A percentile compares a stretch with the other conserved stretches of the same genome.
Evolutionary conservation across 2,113 vertebrate species (phyloP).

Genomic region (Galbula dea): DNA sequence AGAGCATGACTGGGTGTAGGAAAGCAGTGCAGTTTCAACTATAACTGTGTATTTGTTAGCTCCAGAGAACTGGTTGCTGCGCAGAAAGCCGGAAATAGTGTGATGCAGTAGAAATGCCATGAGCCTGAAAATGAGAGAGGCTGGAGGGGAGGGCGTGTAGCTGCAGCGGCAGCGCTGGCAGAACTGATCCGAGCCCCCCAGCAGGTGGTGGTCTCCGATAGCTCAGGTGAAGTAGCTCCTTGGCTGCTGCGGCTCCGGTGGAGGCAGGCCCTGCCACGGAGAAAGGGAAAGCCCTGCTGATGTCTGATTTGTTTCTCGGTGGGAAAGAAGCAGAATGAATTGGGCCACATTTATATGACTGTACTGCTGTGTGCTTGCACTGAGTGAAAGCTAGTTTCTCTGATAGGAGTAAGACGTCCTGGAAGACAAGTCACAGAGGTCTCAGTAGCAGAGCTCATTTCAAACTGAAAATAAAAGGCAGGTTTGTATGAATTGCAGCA

Average conservation of each 20-base stretch:
- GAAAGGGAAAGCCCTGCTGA: background rate
- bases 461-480: background rate
- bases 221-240: background rate
- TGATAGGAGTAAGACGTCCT: background rate
- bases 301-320: accelerated
- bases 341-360: background rate
- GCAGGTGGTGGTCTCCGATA: background rate
- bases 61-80: background rate
- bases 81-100: background rate
- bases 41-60: background rate
- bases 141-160: background rate
- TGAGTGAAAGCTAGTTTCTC: background rate
- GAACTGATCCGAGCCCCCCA: background rate
- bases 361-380: background rate
- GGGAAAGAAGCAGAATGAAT: background rate
- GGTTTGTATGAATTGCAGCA: background rate
- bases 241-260: background rate
- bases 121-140: background rate
- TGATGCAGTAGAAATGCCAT: background rate
- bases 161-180: background rate
- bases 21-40: background rate
- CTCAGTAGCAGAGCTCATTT: background rate
- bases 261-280: background rate
- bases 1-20: background rate
- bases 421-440: background rate